Evolutionary conservation across 2,888 invertebrate genomes (phyloP).

Genomic region (Glomeris marginata): DNA sequence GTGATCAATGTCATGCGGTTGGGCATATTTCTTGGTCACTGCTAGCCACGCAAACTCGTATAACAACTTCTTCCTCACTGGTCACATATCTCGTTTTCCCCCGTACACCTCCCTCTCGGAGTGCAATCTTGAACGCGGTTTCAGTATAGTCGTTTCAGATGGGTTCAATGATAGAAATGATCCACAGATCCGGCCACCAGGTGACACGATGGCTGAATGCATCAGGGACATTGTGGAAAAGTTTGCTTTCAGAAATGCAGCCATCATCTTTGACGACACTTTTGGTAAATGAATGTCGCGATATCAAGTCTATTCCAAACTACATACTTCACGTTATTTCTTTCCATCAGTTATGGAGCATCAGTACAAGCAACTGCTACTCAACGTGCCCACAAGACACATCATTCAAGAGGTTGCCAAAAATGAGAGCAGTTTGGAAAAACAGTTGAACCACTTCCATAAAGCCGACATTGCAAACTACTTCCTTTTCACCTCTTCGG

Average conservation of each 20-base stretch:
- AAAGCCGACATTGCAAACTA: slow-evolving; percentile 63
- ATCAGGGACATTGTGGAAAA: slow-evolving; percentile 62
- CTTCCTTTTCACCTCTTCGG: slow-evolving; percentile 45
- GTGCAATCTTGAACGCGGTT: too few relatives aligned
- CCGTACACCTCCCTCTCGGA: too few relatives aligned
- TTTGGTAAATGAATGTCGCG: slow-evolving; percentile 44
- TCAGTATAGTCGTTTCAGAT: too few relatives aligned
- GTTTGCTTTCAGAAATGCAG: slow-evolving; percentile 80
- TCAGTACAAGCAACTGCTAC: slow-evolving; percentile 76
- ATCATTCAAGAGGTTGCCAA: slow-evolving; percentile 44
- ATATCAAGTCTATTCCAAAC: too few relatives aligned
- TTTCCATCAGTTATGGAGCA: slow-evolving; percentile 63
- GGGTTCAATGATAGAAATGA: too few relatives aligned
- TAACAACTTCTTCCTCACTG: too few relatives aligned
- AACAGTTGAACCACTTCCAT: slow-evolving; percentile 27
- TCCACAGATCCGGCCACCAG: slow-evolving; percentile 65
- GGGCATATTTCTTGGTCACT: too few relatives aligned
- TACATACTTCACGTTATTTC: slow-evolving; percentile 4
- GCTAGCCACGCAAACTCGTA: too few relatives aligned
- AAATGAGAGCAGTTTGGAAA: slow-evolving; percentile 31
- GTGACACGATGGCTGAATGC: slow-evolving; percentile 67
- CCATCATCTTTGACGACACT: slow-evolving; percentile 73
- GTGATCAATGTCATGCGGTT: too few relatives aligned
- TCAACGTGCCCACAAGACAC: slow-evolving; percentile 80
- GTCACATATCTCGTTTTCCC: too few relatives aligned